Conservation (phyloP, 2,797 vertebrate species). For the Hemibagrus guttatus region DNA sequence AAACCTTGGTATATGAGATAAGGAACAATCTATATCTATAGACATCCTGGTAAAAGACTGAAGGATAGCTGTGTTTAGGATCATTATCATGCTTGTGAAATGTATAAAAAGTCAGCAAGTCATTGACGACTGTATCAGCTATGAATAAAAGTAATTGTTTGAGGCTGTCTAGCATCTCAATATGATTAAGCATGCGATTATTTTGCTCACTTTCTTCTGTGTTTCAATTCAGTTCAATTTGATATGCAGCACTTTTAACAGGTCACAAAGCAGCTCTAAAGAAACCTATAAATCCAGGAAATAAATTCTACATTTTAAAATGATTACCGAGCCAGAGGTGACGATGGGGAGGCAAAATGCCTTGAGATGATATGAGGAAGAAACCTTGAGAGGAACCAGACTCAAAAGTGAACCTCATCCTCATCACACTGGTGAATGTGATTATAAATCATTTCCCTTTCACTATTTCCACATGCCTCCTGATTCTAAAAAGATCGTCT, state of each 20-base stretch:
- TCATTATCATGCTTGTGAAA: neutral
- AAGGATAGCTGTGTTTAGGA: neutral
- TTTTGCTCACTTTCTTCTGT: neutral
- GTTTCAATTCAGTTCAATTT: too few species aligned
- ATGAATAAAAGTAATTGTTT: neutral
- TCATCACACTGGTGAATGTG: too few species aligned
- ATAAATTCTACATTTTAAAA: too few species aligned
- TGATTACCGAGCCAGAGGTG: too few species aligned
- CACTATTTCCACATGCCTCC: neutral
- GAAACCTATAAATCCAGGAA: too few species aligned
- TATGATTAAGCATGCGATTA: neutral
- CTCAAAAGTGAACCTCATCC: too few species aligned
- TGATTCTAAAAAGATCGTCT: neutral
- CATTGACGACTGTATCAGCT: neutral
- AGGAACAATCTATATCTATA: neutral
- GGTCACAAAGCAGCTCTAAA: too few species aligned
- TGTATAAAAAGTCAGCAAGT: neutral
- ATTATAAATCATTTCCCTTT: too few species aligned
- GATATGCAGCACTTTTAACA: too few species aligned
- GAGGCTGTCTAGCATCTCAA: neutral
- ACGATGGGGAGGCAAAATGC: too few species aligned
- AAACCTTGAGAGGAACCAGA: too few species aligned
- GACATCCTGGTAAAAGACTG: neutral
- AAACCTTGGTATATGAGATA: neutral
- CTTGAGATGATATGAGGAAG: too few species aligned